Conservation (phyloP, 1,140 invertebrate species). For the Lasaia peninsularis region DNA sequence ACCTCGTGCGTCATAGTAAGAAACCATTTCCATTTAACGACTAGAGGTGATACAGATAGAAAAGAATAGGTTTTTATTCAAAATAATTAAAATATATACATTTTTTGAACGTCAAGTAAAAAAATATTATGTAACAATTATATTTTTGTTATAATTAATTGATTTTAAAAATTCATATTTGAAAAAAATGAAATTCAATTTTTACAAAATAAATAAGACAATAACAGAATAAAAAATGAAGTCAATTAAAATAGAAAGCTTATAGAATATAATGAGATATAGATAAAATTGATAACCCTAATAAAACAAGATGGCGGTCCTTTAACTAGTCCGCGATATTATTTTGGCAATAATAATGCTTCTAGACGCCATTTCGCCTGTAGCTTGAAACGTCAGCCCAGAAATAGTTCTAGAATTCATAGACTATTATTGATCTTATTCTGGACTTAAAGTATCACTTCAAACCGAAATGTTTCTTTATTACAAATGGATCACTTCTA, state of each 20-base stretch:
- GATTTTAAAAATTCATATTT: no score
- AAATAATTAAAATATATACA: no score
- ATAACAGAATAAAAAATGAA: no score
- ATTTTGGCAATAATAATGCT: slow-evolving; percentile 70
- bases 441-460: slow-evolving; percentile 53
- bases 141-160: no score
- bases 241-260: not conserved
- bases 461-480: slow-evolving; percentile 32
- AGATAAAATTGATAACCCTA: slow-evolving; percentile 30
- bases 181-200: no score
- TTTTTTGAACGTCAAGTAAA: no score
- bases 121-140: no score
- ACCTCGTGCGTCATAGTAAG: no score
- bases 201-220: no score
- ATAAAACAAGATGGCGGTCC: slow-evolving; percentile 30
- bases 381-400: slow-evolving; percentile 48
- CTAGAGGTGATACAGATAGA: no score
- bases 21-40: no score
- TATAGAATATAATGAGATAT: not conserved
- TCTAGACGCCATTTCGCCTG: slow-evolving; percentile 40
- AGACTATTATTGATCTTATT: slow-evolving; percentile 60
- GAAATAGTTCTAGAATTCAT: slow-evolving; percentile 68
- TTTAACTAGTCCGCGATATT: slow-evolving; percentile 55
- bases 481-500: slow-evolving; percentile 15
- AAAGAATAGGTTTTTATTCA: no score